A percentile compares a stretch with the other conserved stretches of the same genome.
phyloP scores from a whole-genome alignment of 92 coral and sea anemone species.

The Palythoa caribaeorum region DNA sequence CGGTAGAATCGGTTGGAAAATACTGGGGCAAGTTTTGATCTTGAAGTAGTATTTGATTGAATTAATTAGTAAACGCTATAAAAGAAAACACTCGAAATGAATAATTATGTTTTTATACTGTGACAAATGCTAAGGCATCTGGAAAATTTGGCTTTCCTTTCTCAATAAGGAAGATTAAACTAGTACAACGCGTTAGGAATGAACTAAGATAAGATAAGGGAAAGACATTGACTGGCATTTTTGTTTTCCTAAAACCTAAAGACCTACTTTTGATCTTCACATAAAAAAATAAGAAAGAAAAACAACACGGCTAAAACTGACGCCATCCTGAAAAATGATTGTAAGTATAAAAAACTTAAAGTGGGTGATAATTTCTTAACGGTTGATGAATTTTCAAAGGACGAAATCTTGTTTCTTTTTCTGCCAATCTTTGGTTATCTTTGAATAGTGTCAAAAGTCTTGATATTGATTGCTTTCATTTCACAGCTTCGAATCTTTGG shows the following conservation, averaged over 20 bases:
- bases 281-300: neutral
- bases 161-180: neutral
- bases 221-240: neutral
- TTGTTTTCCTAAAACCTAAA: neutral
- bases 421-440: neutral
- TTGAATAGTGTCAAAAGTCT: conserved; percentile 4
- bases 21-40: neutral
- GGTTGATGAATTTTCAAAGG: neutral
- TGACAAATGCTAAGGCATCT: conserved; percentile 15
- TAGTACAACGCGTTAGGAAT: neutral
- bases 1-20: neutral
- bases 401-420: neutral
- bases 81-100: conserved; percentile 14
- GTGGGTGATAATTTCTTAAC: no score
- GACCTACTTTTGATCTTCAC: neutral
- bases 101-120: conserved; percentile 28
- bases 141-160: neutral
- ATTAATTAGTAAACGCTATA: neutral
- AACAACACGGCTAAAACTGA: neutral
- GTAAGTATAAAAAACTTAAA: neutral
- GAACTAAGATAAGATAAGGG: conserved; percentile 20
- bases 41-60: neutral
- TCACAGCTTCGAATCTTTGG: neutral
- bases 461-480: neutral
- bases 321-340: neutral